phyloP scores from a whole-genome alignment of 2,888 invertebrate species.

The Papilio gigon region DNA sequence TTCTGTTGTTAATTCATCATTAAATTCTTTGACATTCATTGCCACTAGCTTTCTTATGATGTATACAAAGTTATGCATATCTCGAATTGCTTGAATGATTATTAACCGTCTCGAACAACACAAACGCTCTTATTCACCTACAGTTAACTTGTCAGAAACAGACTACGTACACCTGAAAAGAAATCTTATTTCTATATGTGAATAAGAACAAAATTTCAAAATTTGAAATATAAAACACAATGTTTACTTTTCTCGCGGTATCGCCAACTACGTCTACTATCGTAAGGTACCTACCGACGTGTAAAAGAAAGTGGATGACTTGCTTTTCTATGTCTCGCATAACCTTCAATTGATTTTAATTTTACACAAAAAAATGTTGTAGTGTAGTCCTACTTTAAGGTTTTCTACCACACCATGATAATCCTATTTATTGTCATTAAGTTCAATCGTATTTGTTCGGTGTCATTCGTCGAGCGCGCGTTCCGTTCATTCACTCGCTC shows the following conservation, averaged over 20 bases:
- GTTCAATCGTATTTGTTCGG: slow-evolving; percentile 49
- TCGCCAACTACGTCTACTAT: slow-evolving; percentile 69
- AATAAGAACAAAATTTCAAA: slow-evolving; percentile 24
- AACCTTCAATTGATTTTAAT: slow-evolving; percentile 11
- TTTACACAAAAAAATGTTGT: background rate
- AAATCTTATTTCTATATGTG: slow-evolving; percentile 45
- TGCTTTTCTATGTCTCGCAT: slow-evolving; percentile 50
- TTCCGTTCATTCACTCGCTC: slow-evolving; percentile 58
- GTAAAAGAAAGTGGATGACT: slow-evolving; percentile 64
- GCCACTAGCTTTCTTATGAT: background rate
- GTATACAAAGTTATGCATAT: background rate
- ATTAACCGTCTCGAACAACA: background rate
- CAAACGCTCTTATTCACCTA: slow-evolving; percentile 1
- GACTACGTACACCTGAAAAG: background rate
- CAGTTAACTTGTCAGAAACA: slow-evolving; percentile 29
- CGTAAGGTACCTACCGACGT: slow-evolving; percentile 53
- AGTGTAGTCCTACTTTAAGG: background rate
- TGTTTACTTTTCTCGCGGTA: slow-evolving; percentile 65
- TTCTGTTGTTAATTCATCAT: background rate
- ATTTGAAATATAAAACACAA: slow-evolving; percentile 41
- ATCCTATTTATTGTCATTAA: slow-evolving; percentile 51
- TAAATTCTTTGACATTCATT: background rate
- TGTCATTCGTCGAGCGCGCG: slow-evolving; percentile 54
- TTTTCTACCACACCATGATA: slow-evolving; percentile 40
- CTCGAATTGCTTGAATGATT: slow-evolving; percentile 15